phyloP scores from a whole-genome alignment of 2,797 vertebrate genomes.

The Poeciliopsis presidionis region DNA sequence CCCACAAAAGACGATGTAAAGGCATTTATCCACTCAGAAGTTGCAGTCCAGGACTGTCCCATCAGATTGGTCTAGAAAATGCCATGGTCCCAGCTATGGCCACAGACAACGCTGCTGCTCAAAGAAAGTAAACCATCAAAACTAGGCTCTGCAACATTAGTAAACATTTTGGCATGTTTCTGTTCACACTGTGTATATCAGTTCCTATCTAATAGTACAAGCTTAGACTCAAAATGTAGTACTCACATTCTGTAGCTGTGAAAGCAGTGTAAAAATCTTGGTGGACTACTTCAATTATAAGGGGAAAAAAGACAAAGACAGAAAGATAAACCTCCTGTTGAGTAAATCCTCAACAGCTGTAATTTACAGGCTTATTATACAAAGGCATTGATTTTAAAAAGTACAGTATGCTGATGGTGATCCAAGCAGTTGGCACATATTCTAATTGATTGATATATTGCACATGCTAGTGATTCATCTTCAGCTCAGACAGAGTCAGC shows the following conservation, averaged over 20 bases:
- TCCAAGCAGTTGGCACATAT: conserved; percentile 41
- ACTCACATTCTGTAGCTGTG: conserved; percentile 50
- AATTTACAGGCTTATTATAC: conserved; percentile 67
- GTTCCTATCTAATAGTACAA: conserved; percentile 54
- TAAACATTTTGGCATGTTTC: conserved; percentile 53
- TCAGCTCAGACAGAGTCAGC: conserved; percentile 33
- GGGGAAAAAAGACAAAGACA: conserved; percentile 17
- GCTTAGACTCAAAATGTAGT: conserved; percentile 31
- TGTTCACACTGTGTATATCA: conserved; percentile 38
- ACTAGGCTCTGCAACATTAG: conserved; percentile 41
- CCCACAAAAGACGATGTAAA: conserved; percentile 69
- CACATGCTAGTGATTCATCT: conserved; percentile 56
- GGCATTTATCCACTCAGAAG: conserved; percentile 56
- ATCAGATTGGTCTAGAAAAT: conserved; percentile 61
- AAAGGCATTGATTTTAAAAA: conserved; percentile 68
- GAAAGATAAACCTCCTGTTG: conserved; percentile 48
- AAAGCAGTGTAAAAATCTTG: conserved; percentile 44
- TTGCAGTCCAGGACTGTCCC: conserved; percentile 46
- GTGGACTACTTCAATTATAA: conserved; percentile 41
- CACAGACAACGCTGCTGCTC: conserved; percentile 39
- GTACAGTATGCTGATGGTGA: conserved; percentile 60
- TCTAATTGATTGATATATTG: conserved; percentile 51
- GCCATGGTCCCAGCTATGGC: conserved; percentile 37
- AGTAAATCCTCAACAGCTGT: conserved; percentile 64
- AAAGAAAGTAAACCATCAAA: conserved; percentile 49